Percentiles rank a stretch among this genome's conserved stretches.
These are phyloP conservation scores for Aricia artaxerxes DNA, from an alignment of 2,888 invertebrate species.

Conservation along the genomic window DNA sequence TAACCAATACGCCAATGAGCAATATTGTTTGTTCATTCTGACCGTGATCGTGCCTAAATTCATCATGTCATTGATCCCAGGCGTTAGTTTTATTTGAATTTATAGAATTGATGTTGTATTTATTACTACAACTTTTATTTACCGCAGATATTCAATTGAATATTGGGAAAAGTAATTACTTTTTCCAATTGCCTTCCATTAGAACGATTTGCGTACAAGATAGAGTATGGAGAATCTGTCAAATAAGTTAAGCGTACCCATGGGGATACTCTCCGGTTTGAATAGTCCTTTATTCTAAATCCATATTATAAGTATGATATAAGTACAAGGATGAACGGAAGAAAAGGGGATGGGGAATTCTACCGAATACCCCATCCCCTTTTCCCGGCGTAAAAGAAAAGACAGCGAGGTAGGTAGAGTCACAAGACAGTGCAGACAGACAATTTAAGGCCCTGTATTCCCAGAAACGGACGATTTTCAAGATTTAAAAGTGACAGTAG, in stretches of 20 bases:
- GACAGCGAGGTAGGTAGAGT: no score
- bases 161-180: not conserved
- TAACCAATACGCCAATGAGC: constrained; percentile 33
- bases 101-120: not conserved
- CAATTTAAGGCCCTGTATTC: no score
- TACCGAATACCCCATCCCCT: not conserved
- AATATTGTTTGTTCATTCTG: constrained; percentile 22
- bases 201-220: not conserved
- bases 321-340: no score
- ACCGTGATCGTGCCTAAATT: not conserved
- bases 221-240: no score
- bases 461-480: no score
- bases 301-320: no score
- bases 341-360: no score
- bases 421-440: no score
- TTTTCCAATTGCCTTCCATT: not conserved
- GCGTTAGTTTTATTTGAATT: not conserved
- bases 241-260: no score
- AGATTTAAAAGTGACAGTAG: no score
- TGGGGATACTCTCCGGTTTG: no score
- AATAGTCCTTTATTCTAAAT: no score
- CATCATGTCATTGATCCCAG: constrained; percentile 18
- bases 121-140: not conserved
- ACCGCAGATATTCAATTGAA: not conserved
- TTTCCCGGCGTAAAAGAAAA: not conserved